A percentile compares a stretch with the other conserved stretches of the same genome.
Conservation (phyloP, 2,113 vertebrate species). For the Percina caprodes region DNA sequence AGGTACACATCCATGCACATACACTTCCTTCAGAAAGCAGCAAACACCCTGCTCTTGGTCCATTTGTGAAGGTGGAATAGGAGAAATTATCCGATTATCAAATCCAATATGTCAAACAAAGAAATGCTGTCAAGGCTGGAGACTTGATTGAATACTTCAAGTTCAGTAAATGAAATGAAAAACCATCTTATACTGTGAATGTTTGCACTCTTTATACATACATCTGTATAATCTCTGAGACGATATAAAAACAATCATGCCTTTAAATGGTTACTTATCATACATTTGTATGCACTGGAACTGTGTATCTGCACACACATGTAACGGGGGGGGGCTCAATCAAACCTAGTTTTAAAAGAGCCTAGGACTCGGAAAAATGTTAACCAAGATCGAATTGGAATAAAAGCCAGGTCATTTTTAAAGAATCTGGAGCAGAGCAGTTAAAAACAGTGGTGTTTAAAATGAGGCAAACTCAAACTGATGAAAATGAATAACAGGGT, state of each 20-base stretch:
- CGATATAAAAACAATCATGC: background rate
- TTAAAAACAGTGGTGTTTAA: no score
- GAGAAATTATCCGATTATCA: background rate
- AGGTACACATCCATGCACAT: constrained; percentile 31
- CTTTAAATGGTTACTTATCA: constrained; percentile 1
- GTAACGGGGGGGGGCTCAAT: no score
- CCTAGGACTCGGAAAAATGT: no score
- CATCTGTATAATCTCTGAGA: background rate
- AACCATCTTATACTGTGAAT: background rate
- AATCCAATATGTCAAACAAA: accelerated
- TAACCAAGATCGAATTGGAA: no score
- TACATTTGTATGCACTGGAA: background rate
- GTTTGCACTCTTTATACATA: background rate
- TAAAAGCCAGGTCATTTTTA: no score
- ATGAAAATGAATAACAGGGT: no score
- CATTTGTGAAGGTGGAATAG: background rate
- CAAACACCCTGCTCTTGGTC: constrained; percentile 1
- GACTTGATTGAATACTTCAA: background rate
- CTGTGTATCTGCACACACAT: background rate
- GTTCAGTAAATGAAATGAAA: background rate
- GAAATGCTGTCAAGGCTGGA: background rate
- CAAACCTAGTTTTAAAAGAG: no score
- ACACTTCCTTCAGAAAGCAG: background rate
- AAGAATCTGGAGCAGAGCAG: no score
- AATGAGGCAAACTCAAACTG: no score